Percentiles rank a stretch among this genome's conserved stretches.
Conservation (phyloP, 2,113 vertebrate species). For the Megalops atlanticus region DNA sequence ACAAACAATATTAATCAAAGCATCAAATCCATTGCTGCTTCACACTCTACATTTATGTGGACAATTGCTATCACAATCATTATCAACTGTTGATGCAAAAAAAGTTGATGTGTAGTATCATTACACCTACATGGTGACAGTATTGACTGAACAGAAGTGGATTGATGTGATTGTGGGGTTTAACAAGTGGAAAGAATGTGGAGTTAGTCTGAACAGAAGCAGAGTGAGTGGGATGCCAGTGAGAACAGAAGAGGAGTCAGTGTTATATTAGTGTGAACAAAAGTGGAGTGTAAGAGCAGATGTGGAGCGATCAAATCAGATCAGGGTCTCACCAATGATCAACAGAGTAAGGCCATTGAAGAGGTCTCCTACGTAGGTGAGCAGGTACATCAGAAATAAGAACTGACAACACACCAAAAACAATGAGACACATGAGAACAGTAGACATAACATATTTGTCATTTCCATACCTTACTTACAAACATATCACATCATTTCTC, state of each 20-base stretch:
- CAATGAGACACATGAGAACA: slow-evolving; percentile 2
- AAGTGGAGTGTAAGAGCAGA: too few species aligned
- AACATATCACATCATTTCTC: background rate
- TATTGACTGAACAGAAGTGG: background rate
- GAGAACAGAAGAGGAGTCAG: background rate
- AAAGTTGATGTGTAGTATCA: too few species aligned
- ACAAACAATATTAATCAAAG: background rate
- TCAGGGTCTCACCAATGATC: slow-evolving; percentile 79
- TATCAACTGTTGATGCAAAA: too few species aligned
- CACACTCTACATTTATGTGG: too few species aligned
- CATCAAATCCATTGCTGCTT: background rate
- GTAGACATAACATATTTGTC: background rate
- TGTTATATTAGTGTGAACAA: background rate
- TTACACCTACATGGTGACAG: too few species aligned
- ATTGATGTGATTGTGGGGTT: background rate
- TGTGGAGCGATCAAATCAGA: too few species aligned
- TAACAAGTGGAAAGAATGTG: background rate
- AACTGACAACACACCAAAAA: slow-evolving; percentile 62
- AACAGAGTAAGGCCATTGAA: slow-evolving; percentile 88
- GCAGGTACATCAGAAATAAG: slow-evolving; percentile 81
- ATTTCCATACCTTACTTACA: background rate
- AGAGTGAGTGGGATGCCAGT: background rate
- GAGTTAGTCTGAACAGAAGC: too few species aligned
- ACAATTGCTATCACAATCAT: too few species aligned
- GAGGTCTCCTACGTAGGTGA: slow-evolving; percentile 83